These are phyloP conservation scores for Drosophila athabasca DNA, from an alignment of 1,140 invertebrate species.

Conservation along the genomic window DNA sequence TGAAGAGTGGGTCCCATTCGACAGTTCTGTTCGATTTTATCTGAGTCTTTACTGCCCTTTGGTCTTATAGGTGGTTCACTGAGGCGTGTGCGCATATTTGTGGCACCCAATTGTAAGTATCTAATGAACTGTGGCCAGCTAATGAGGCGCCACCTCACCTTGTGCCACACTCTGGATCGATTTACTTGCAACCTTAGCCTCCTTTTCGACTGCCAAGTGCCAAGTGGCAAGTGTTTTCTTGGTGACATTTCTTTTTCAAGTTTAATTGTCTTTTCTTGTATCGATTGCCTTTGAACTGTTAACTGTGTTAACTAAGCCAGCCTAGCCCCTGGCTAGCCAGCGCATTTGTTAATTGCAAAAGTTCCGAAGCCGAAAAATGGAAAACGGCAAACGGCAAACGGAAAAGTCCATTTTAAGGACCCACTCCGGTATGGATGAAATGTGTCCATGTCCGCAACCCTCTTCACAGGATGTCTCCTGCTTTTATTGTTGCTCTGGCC, in stretches of 20 bases:
- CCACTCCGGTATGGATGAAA: slow-evolving; percentile 23
- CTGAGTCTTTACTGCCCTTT: not conserved
- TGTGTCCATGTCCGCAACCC: slow-evolving; percentile 37
- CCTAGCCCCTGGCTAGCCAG: not conserved
- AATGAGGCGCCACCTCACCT: slow-evolving; percentile 35
- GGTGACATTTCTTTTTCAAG: slow-evolving; percentile 70
- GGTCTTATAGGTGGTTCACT: slow-evolving; percentile 2
- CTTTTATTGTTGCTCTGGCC: slow-evolving; percentile 28
- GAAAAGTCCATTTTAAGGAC: slow-evolving; percentile 23
- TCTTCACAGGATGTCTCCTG: slow-evolving; percentile 6
- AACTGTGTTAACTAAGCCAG: slow-evolving; percentile 52
- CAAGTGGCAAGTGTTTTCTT: slow-evolving; percentile 17
- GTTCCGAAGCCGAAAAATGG: slow-evolving; percentile 14
- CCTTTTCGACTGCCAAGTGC: slow-evolving; percentile 46
- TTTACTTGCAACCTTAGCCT: slow-evolving; percentile 68
- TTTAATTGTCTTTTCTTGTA: slow-evolving; percentile 72
- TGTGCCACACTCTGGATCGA: slow-evolving; percentile 57
- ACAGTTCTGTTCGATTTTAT: too few species aligned
- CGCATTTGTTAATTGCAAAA: slow-evolving; percentile 59
- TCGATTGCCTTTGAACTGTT: slow-evolving; percentile 62
- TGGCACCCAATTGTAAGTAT: slow-evolving; percentile 16
- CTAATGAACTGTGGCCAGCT: slow-evolving; percentile 60
- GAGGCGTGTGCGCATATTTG: slow-evolving; percentile 36
- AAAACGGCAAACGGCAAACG: not conserved
- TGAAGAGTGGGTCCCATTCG: not conserved